A percentile compares a stretch with the other conserved stretches of the same genome.
These are phyloP conservation scores for Corythaixoides concolor DNA, from an alignment of 2,113 vertebrate genomes.

Conservation along the genomic window DNA sequence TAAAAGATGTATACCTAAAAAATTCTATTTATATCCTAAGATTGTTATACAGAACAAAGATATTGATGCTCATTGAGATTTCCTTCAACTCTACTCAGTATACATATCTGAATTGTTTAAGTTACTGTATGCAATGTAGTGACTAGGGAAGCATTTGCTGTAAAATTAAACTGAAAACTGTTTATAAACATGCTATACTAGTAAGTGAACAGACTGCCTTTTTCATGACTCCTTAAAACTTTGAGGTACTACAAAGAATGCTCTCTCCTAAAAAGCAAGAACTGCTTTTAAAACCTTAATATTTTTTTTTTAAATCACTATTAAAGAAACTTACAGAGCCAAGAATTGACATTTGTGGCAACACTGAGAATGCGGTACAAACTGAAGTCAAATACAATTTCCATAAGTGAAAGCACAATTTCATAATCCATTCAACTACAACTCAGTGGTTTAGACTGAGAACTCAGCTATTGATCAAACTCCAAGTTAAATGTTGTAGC, in stretches of 20 bases:
- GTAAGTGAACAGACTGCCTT: not conserved
- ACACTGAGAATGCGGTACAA: not conserved
- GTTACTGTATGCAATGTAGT: not conserved
- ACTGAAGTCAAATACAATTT: not conserved
- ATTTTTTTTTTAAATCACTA: not conserved
- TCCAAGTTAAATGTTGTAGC: not conserved
- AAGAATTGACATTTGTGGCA: not conserved
- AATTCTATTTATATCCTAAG: not conserved
- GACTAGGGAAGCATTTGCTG: not conserved
- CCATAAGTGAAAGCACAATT: not conserved
- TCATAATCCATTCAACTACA: not conserved
- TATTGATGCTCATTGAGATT: not conserved
- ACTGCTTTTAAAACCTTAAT: not conserved
- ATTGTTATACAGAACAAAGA: not conserved
- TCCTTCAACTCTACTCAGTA: not conserved
- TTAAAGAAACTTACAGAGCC: not conserved
- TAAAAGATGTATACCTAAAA: not conserved
- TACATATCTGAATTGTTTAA: not conserved
- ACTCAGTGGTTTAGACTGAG: not conserved
- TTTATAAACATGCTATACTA: accelerated
- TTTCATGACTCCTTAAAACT: not conserved
- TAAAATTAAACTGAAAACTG: not conserved
- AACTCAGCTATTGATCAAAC: not conserved
- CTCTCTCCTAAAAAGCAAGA: accelerated
- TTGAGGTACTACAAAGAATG: not conserved